These are phyloP conservation scores for Spilosoma lubricipeda DNA, from an alignment of 2,888 invertebrate species.

Conservation along the genomic window DNA sequence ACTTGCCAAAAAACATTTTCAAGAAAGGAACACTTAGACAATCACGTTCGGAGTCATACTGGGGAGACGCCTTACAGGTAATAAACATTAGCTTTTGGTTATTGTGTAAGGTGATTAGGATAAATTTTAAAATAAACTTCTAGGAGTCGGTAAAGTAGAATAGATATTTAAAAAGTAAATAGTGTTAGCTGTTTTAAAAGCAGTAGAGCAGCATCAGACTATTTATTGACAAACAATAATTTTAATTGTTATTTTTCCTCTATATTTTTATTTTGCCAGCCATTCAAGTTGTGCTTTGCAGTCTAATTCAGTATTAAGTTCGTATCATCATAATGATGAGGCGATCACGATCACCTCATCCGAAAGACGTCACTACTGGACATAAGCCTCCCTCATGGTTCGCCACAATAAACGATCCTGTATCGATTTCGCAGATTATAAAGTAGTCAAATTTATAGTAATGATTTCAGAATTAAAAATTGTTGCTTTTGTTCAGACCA, in stretches of 20 bases:
- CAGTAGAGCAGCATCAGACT: too few species aligned
- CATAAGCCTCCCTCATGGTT: background rate
- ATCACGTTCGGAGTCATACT: slow-evolving; percentile 93
- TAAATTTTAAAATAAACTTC: background rate
- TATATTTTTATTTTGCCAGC: too few species aligned
- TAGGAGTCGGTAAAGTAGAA: background rate
- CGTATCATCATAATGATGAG: too few species aligned
- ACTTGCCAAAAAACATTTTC: slow-evolving; percentile 95
- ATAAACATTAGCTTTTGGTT: background rate
- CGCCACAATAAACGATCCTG: too few species aligned
- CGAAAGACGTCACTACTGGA: background rate
- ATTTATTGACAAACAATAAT: too few species aligned
- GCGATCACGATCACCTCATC: background rate
- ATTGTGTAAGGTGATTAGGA: background rate
- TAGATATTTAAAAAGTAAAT: background rate
- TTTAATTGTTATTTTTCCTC: too few species aligned
- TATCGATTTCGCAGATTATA: too few species aligned
- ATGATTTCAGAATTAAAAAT: too few species aligned
- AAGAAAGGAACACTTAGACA: slow-evolving; percentile 94
- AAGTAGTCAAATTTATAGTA: too few species aligned
- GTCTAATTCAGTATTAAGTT: background rate
- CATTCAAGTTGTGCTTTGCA: background rate
- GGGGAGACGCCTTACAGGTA: slow-evolving; percentile 93
- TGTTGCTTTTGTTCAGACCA: too few species aligned
- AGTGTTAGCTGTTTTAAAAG: too few species aligned